phyloP scores from a whole-genome alignment of 1,140 invertebrate genomes.

The Drosophila pachea region DNA sequence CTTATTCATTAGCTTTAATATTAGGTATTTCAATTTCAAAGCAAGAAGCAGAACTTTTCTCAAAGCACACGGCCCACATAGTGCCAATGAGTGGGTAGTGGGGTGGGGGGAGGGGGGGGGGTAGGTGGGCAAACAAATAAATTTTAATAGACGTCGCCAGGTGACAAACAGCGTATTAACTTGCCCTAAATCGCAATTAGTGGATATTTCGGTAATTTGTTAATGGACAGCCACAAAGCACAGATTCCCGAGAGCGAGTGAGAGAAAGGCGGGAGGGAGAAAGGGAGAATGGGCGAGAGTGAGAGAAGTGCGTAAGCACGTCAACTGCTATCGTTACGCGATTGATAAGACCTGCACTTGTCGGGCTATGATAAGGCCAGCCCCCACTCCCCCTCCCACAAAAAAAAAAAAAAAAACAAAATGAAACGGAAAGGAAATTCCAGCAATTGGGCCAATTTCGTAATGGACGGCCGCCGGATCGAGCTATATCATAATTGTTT shows the following conservation, averaged over 20 bases:
- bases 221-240: constrained; percentile 34
- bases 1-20: not conserved
- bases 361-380: not conserved
- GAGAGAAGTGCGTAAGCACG: not conserved
- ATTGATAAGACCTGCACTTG: constrained; percentile 28
- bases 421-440: not conserved
- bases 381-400: no score
- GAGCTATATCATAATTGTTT: not conserved
- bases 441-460: not conserved
- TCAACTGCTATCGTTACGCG: constrained; percentile 13
- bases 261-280: no score
- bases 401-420: no score
- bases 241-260: constrained; percentile 21
- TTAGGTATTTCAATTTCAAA: not conserved
- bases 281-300: constrained; percentile 7
- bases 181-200: constrained; percentile 67
- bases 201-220: constrained; percentile 46
- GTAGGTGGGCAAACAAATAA: constrained; percentile 53
- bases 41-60: no score
- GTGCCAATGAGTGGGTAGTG: not conserved
- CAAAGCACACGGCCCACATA: no score
- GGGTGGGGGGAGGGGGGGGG: not conserved
- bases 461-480: constrained; percentile 1
- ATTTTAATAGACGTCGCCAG: constrained; percentile 64
- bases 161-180: constrained; percentile 60